A percentile compares a stretch with the other conserved stretches of the same genome.
Conservation (phyloP, 2,888 invertebrate genomes). For the Hydroisotoma schaefferi region DNA sequence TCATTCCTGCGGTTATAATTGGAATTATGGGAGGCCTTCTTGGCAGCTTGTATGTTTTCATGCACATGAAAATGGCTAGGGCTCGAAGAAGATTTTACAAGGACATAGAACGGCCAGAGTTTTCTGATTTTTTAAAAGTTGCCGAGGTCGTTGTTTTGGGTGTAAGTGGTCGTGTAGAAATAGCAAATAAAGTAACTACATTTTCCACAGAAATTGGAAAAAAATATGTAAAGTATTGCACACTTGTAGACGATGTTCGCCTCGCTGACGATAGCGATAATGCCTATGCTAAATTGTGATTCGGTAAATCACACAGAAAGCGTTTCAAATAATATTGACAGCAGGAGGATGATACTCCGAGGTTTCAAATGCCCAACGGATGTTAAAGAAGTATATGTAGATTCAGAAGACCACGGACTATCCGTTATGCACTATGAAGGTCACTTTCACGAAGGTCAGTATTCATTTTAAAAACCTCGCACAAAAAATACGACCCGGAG, state of each 20-base stretch:
- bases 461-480: not conserved
- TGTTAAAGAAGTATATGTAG: not conserved
- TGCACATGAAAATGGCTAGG: conserved; percentile 53
- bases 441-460: conserved; percentile 10
- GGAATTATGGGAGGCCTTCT: conserved; percentile 53
- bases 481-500: not conserved
- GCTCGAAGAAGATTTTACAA: conserved; percentile 51
- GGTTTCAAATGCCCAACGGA: not conserved
- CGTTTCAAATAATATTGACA: not conserved
- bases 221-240: not conserved
- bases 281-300: not conserved
- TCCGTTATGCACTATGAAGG: conserved; percentile 5
- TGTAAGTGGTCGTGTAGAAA: conserved; percentile 17
- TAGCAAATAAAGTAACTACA: not conserved
- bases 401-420: not conserved
- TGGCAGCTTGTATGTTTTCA: conserved; percentile 53
- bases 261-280: not conserved
- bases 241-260: conserved; percentile 2
- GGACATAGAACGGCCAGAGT: conserved; percentile 47
- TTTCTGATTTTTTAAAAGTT: conserved; percentile 50
- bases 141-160: conserved; percentile 51
- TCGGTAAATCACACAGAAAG: conserved; percentile 8
- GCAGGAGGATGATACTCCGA: not conserved
- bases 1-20: conserved; percentile 53
- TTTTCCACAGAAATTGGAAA: not conserved